Base-by-base conservation (phyloP, 2,797 vertebrate species). In the Lates japonicus region DNA sequence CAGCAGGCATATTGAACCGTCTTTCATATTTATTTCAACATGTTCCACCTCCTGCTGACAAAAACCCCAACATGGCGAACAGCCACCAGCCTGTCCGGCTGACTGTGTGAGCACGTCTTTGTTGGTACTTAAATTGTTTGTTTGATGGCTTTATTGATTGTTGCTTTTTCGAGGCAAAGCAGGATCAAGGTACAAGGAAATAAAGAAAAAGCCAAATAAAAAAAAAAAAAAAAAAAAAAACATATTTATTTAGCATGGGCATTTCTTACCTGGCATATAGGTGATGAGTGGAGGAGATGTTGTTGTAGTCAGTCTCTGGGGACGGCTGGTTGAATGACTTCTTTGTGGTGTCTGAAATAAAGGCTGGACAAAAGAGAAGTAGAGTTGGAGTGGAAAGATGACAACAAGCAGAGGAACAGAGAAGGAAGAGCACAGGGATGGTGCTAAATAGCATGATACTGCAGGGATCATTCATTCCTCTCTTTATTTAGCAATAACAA, bases 1-100 rank as follows among this genome's bases (percentile, higher is more conserved):
- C 70, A 76, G 71, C 51, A 57, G 70, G 60, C 80, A 86, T 84
- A 70, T 55, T 82, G 80, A 83, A 68, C 78, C 25, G 20, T 82
- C 83, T 76, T 49, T 86, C 59, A 61, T 70, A 65, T 64, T 73
- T 78, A 75, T 62, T 77, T 59, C 11, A 69, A 81, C 77, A 78
- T 68, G n/a, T 70, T 61, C 25, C 54, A 42, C 66, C 64, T 70
- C 51, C 60, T 35, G 64, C 25, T 29, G 76, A 55, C 64, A 73
- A 71, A 74, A 63, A 63, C 57, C 51, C 39, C 12, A 41, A 60
- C 73, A 62, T 59, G 31, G 69, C 46, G n/a, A 66, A 51, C 64
- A 63, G 46, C 54, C 54, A 20, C 14, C 70, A 54, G 49, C 37
- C 70, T 63, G 77, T 48, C 55, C 13, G 35, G 41, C 62, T 5